Base-by-base conservation (phyloP, 2,888 invertebrate species). In the Andrena chrysosceles region DNA sequence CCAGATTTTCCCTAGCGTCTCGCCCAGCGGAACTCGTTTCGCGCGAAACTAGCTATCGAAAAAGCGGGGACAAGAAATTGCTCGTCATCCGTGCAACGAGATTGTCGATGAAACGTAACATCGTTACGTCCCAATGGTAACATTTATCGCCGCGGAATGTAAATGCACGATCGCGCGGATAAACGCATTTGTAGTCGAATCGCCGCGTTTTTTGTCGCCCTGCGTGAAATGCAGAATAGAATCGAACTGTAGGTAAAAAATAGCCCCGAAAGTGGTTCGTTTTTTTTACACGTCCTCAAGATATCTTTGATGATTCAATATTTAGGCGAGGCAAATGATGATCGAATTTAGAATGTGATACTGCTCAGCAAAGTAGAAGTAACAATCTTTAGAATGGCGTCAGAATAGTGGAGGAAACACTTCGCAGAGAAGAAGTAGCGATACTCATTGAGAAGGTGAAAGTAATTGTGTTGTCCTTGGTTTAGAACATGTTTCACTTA, bases 151-250 rank as follows among this genome's bases (percentile, higher is more conserved):
- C 62, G 42, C 56, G 63, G 66, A 54, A 77, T 77, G 81, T 70
- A 82, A 82, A 86, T 82, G 86, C 77, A 63, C 80, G 80, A 78
- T 77, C 79, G 77, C 64, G 23, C 68, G 69, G 52, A 59, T 68
- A 59, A 78, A 85, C 81, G 87, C 71, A 76, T 79, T 82, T 64
- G 64, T 73, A 59, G 85, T 63, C 64, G 66, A 54, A 63, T 42
- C 73, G 20, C 29, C 71, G 35, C 60, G 52, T 60, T 66, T 81
- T 88, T 83, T 83, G 86, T 86, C 78, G 59, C 63, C 6, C 59
- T 20, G 33, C 49, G 68, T 8, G 29, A 60, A 71, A 56, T 42
- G 42, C 16, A 78, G 64, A 75, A 81, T 79, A 85, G 62, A 67
- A 81, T 66, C 81, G 84, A 74, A 20, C 20, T 20, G 54, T 54